A percentile compares a stretch with the other conserved stretches of the same genome.
Conservation (phyloP, 1,140 invertebrate genomes). For the Calosoma granatense region DNA sequence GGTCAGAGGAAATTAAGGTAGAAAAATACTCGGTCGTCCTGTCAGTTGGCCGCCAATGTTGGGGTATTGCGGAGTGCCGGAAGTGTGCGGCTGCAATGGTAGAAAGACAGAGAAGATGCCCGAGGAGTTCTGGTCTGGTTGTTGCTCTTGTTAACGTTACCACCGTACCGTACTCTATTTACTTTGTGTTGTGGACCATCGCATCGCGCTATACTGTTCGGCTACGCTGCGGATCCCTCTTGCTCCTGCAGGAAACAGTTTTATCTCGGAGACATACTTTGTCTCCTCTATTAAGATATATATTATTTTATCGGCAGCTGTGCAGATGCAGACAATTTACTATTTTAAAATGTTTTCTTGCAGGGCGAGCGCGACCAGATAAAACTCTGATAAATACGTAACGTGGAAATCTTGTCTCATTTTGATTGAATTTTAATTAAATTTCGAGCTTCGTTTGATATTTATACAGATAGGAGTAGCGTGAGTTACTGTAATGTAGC, state of each 20-base stretch:
- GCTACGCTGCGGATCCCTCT: conserved; percentile 19
- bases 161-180: no score
- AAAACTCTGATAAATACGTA: conserved; percentile 30
- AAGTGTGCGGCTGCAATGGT: no score
- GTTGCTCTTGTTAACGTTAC: no score
- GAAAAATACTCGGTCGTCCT: no score
- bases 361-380: conserved; percentile 26
- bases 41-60: no score
- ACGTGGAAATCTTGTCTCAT: conserved; percentile 21
- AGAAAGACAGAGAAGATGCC: conserved; percentile 24
- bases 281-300: conserved; percentile 30
- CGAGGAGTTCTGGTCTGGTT: conserved; percentile 20
- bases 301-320: conserved; percentile 29
- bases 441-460: conserved; percentile 31
- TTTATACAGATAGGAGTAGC: conserved; percentile 19
- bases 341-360: conserved; percentile 34
- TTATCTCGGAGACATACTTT: conserved; percentile 31
- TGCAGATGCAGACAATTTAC: conserved; percentile 30
- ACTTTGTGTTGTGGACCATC: no score
- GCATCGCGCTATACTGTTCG: no score
- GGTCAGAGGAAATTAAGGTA: conserved; percentile 1
- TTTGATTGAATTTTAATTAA: conserved; percentile 37
- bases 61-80: no score
- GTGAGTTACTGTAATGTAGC: no score
- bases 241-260: conserved; percentile 23